phyloP scores from a whole-genome alignment of 1,140 invertebrate genomes.

The Drosophila takahashii region DNA sequence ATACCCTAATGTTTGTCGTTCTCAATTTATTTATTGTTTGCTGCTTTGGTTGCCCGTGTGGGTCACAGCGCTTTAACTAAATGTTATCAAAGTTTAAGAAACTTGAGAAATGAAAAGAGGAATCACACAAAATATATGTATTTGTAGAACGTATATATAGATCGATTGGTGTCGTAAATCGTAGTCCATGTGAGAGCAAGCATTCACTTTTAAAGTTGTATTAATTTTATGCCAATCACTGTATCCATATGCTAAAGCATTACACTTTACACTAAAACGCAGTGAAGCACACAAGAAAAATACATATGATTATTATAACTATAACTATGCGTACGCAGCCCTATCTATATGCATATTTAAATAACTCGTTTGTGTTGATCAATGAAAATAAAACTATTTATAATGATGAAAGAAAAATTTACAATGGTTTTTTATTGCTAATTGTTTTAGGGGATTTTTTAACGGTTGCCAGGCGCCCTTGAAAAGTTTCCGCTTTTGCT shows the following conservation, averaged over 20 bases:
- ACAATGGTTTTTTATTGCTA: not conserved
- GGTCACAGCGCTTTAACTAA: conserved; percentile 44
- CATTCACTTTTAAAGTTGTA: conserved; percentile 58
- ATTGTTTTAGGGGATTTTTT: not conserved
- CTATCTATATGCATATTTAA: conserved; percentile 34
- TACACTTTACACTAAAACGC: conserved; percentile 24
- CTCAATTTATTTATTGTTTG: conserved; percentile 45
- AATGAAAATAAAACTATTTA: conserved; percentile 76
- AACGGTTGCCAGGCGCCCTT: not conserved
- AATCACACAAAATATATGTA: conserved; percentile 20
- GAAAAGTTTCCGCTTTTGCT: not conserved
- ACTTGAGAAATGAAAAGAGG: conserved; percentile 19
- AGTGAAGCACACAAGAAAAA: conserved; percentile 48
- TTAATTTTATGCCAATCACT: conserved; percentile 41
- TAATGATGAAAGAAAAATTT: conserved; percentile 35
- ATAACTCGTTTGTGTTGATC: conserved; percentile 72
- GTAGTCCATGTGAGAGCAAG: conserved; percentile 31
- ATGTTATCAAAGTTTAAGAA: conserved; percentile 46
- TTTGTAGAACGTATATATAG: conserved; percentile 17
- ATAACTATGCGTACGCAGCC: conserved; percentile 25
- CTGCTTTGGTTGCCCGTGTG: conserved; percentile 42
- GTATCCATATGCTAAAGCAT: conserved; percentile 22
- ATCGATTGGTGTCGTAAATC: conserved; percentile 37
- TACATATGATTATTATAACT: conserved; percentile 54
- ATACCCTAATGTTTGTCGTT: conserved; percentile 56